Conservation (phyloP, 2,888 invertebrate species). For the Belgica antarctica region DNA sequence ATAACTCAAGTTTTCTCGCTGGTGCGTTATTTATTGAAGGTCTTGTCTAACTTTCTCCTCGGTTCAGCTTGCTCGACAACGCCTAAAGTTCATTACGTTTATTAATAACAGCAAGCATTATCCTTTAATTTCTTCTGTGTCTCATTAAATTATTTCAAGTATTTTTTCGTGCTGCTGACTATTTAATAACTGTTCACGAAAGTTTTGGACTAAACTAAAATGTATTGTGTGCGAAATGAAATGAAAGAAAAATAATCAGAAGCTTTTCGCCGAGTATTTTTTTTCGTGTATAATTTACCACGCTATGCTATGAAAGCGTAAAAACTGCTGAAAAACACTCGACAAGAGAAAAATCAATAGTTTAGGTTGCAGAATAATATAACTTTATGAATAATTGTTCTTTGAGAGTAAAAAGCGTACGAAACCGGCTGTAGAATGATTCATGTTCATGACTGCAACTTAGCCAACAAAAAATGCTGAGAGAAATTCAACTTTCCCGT, state of each 20-base stretch:
- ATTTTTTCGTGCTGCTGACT: slow-evolving; percentile 20
- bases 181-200: slow-evolving; percentile 35
- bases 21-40: slow-evolving; percentile 9
- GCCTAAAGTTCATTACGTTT: slow-evolving; percentile 2
- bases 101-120: slow-evolving; percentile 14
- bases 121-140: not conserved
- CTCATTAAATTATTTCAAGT: not conserved
- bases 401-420: slow-evolving; percentile 14
- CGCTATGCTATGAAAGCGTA: slow-evolving; percentile 39
- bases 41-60: not conserved
- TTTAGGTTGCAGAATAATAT: slow-evolving; percentile 22
- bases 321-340: slow-evolving; percentile 37
- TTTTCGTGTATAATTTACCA: slow-evolving; percentile 43
- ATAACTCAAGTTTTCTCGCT: slow-evolving; percentile 8
- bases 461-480: not conserved
- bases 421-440: slow-evolving; percentile 8
- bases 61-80: not conserved
- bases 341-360: slow-evolving; percentile 39
- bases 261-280: slow-evolving; percentile 19
- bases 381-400: slow-evolving; percentile 34
- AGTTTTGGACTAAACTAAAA: not conserved
- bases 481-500: slow-evolving; percentile 2
- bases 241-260: slow-evolving; percentile 34
- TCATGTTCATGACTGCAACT: slow-evolving; percentile 12
- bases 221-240: slow-evolving; percentile 31